These are phyloP conservation scores for Lanistes nyassanus DNA, from an alignment of 1,140 invertebrate genomes.

Conservation along the genomic window DNA sequence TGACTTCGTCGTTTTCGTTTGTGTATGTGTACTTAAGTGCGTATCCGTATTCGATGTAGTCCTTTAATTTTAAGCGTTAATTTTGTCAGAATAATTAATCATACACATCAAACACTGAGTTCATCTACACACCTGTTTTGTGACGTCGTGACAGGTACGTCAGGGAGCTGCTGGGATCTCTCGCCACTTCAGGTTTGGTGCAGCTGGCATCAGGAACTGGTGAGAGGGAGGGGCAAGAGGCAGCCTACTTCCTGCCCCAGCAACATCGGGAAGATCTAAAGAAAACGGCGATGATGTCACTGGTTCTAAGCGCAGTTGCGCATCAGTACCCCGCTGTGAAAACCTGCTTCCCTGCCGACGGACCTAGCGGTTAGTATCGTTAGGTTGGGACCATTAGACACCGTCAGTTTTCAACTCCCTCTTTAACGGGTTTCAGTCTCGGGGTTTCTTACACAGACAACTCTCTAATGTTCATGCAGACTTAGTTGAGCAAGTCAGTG, in stretches of 20 bases:
- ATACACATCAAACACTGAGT: too few species aligned
- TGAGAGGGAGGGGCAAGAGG: neutral
- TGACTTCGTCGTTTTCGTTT: neutral
- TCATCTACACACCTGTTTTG: too few species aligned
- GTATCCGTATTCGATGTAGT: neutral
- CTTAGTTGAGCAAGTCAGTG: too few species aligned
- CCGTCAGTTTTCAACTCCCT: too few species aligned
- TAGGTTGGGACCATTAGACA: too few species aligned
- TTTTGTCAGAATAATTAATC: too few species aligned
- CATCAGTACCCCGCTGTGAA: neutral
- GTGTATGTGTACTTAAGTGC: neutral
- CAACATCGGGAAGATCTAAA: neutral
- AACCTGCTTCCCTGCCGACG: neutral
- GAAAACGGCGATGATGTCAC: neutral
- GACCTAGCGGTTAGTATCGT: neutral
- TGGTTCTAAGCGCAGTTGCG: neutral
- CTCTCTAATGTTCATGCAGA: too few species aligned
- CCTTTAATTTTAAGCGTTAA: neutral
- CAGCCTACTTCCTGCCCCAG: neutral
- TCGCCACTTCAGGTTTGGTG: neutral
- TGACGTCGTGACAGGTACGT: neutral
- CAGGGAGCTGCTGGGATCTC: neutral
- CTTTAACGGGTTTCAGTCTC: too few species aligned
- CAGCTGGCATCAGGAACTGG: constrained; percentile 12
- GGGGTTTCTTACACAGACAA: too few species aligned